Conservation (phyloP, 1,140 invertebrate species). For the Octopus bimaculoides region DNA sequence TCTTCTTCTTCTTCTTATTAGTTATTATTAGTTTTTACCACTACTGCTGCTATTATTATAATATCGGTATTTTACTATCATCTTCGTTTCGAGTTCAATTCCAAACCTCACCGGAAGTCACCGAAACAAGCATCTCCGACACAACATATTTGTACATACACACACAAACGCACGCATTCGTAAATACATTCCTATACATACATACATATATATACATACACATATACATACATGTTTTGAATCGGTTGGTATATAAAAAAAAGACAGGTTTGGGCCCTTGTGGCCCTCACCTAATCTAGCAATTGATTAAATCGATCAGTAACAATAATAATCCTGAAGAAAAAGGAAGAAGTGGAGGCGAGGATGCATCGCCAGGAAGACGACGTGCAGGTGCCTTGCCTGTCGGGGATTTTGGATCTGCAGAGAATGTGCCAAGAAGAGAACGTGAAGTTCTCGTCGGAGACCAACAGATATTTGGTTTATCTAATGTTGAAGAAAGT, state of each 20-base stretch:
- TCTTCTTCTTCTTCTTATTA: too few species aligned
- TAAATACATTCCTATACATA: too few species aligned
- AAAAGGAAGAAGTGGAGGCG: neutral
- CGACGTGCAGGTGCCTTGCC: constrained; percentile 32
- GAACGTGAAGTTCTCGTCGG: constrained; percentile 40
- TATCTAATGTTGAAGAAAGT: constrained; percentile 45
- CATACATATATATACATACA: too few species aligned
- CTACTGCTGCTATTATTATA: too few species aligned
- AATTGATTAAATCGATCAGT: neutral
- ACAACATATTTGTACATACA: too few species aligned
- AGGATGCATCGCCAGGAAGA: neutral
- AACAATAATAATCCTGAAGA: neutral
- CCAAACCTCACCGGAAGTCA: too few species aligned
- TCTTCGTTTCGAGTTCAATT: too few species aligned
- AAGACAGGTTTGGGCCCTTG: neutral
- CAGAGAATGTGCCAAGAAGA: constrained; percentile 35
- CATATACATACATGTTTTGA: too few species aligned
- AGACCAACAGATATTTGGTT: constrained; percentile 46
- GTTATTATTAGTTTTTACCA: too few species aligned
- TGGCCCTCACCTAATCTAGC: neutral
- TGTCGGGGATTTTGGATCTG: constrained; percentile 40
- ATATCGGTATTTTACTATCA: too few species aligned
- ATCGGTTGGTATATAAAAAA: neutral
- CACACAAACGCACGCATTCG: too few species aligned
- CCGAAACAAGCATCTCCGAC: too few species aligned